Evolutionary conservation across 2,113 vertebrate species (phyloP), one percentile per base, ranked within the genome.

Genomic region (Eurypyga helias): DNA sequence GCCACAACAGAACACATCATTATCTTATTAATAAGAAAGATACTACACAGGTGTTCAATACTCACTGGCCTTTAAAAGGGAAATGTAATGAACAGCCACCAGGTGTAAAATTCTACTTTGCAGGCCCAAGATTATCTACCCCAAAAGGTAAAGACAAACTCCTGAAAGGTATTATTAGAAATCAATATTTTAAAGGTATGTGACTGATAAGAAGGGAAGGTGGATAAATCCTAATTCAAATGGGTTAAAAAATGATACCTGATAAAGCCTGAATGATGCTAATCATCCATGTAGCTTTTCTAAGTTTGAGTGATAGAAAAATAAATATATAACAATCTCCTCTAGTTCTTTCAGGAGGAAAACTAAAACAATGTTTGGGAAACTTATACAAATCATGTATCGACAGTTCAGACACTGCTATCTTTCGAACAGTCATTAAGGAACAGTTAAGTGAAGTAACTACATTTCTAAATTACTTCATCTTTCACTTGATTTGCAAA

Each of bases 21-120:
- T 81, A 89, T 78, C 60, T 78, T 55, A 82, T 64, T 89, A 89
- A 94, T 81, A 83, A 87, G 64, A 73, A 87, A 64, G 72, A 71
- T 95, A 81, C 46, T 11, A 66, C 82, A 58, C 80, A 94, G 64
- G 72, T 78, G 80, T 75, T 64, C 38, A 73, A 81, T 55, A 51
- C 29, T 46, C 38, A 46, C 46, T 62, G 83, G 60, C 60, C 67
- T 84, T 62, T 54, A 46, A 80, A 93, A 58, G 17, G 4, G 9
- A 88, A 64, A 61, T 2, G 17, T n/a, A 92, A 90, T 21, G 21
- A 87, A 19, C 6, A 28, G 49, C 36, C 8, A 1, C 13, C 23
- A 89, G 51, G 62, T 76, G 28, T 51, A 38, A 87, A 64, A 80
- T 17, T 41, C 28, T 69, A 18, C 17, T 49, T 31, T 19, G 26